Conservation (phyloP, 2,113 vertebrate species). For the Diphyllodes magnificus region DNA sequence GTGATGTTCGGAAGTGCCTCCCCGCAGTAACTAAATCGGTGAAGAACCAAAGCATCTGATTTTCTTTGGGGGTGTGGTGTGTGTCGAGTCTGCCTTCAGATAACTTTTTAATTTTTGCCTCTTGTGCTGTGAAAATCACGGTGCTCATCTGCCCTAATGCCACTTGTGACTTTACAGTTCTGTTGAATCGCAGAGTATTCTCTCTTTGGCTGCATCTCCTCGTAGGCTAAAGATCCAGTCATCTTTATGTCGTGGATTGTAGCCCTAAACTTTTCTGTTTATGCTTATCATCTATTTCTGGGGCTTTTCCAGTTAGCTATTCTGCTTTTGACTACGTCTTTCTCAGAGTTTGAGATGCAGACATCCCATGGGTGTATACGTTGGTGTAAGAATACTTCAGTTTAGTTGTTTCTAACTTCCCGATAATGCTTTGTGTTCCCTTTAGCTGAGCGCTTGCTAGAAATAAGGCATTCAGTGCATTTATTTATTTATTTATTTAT, state of each 20-base stretch:
- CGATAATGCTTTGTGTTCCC: background rate
- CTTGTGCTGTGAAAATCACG: fast-evolving
- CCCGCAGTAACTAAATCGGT: too few relatives aligned
- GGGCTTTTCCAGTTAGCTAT: background rate
- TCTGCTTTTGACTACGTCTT: background rate
- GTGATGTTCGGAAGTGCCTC: fast-evolving
- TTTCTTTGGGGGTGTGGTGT: background rate
- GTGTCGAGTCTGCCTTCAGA: background rate
- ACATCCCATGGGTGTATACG: fast-evolving
- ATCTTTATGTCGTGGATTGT: background rate
- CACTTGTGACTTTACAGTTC: background rate
- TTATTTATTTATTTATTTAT: background rate
- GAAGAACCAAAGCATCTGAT: fast-evolving
- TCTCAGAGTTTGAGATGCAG: background rate
- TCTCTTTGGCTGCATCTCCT: fast-evolving
- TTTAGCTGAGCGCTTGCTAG: background rate
- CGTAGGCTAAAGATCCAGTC: background rate
- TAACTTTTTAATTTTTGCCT: background rate
- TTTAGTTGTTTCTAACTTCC: background rate
- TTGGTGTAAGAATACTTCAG: background rate
- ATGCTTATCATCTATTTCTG: background rate
- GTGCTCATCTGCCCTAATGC: fast-evolving
- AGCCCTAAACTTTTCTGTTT: background rate
- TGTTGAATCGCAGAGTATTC: fast-evolving
- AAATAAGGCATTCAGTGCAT: background rate